Base-by-base conservation (phyloP, 2,113 vertebrate species). In the Larimichthys polyactis region DNA sequence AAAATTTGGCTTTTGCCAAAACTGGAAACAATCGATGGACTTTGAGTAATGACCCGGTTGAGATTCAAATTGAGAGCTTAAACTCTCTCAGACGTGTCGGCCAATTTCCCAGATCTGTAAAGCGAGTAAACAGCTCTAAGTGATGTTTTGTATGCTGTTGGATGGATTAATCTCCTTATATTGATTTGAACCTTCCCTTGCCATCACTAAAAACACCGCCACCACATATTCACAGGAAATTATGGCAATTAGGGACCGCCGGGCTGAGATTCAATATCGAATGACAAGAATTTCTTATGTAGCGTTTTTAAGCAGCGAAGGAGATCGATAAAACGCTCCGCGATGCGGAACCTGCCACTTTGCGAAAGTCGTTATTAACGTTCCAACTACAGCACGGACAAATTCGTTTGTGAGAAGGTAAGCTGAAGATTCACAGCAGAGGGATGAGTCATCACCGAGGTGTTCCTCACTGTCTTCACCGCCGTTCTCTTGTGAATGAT, bases 121-220 rank as follows among this genome's bases (percentile, higher is more conserved):
- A 86, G 71, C 48, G 6, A 84, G 81, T 77, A 89, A 89, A 86
- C 76, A 70, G 62, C 48, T 60, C 58, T 74, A 83, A 91, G 77
- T 82, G 44, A 83, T 75, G 75, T 65, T 86, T 73, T 62, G 49
- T 79, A 73, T 83, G 80, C 82, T 62, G 63, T 15, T 74, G 54
- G 81, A 58, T 44, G 68, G 77, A 72, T 43, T 79, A 43, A 85
- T 91, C 86, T 82, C 19, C 63, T 82, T 52, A 24, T 32, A 90
- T 88, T 85, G 81, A 92, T 88, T 86, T 72, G 40, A 57, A 84
- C 54, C 51, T 59, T 44, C 24, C 24, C 32, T 78, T 78, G 72
- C 65, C 63, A 49, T 87, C 84, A 73, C 70, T 84, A 52, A 81
- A 40, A 63, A 83, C 64, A 55, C 73, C 84, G 62, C 51, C 55